Evolutionary conservation across 2,888 invertebrate species (phyloP), one percentile per base, ranked within the genome.

Genomic region (Megalurothrips usitatus): DNA sequence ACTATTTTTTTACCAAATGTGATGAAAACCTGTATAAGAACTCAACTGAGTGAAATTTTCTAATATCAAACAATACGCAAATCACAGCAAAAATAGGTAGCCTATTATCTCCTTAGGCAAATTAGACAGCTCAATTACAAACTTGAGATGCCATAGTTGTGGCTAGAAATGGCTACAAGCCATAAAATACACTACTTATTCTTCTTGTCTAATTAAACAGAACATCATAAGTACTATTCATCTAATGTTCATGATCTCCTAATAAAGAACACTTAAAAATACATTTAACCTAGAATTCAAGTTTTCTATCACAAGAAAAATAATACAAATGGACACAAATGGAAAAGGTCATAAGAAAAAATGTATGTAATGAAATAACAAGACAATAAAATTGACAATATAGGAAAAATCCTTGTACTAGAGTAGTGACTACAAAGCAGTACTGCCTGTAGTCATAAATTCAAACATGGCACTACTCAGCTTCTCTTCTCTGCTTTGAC

Each of bases 321-420:
- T n/a, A 10, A 17, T 43, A 43, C 34, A 43, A 43, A 43, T 43
- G 34, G 34, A 43, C 6, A 43, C 34, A 43, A 43, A 43, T 43
- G 34, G 34, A 43, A 43, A 43, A 43, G 2, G 2, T 43, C 34
- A 43, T 43, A 43, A 43, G 34, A 43, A 43, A 43, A 43, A 43
- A 43, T 43, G 34, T 43, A 43, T 43, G 34, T 43, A 43, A 43
- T 43, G 34, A 43, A 43, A 43, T 43, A 43, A 43, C 34, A 43
- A 58, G 19, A 14, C 58, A 58, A 58, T 58, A 58, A 58, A 58
- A 58, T 58, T 58, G 58, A 58, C 58, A 58, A 58, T 58, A 58
- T 58, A 19, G 19, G 19, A 58, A 58, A 43, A 43, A 58, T 19
- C 14, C 58, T 43, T 43, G 34, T 4, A 43, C 34, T 43, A 43